Percentiles rank a stretch among this genome's conserved stretches.
These are phyloP conservation scores for Orthonychiurus folsomi DNA, from an alignment of 2,888 invertebrate species.

Conservation along the genomic window DNA sequence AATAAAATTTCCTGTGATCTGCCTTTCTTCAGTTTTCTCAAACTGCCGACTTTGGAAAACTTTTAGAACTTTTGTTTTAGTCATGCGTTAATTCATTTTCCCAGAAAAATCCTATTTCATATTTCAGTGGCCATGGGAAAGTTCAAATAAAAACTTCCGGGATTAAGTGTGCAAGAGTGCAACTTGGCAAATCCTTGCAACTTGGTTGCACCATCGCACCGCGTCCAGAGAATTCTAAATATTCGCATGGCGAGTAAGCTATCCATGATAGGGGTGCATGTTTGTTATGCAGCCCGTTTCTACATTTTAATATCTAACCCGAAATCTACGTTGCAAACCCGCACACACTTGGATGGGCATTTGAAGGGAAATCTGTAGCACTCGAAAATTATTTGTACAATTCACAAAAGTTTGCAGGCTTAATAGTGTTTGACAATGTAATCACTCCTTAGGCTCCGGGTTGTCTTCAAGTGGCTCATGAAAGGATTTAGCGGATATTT, in stretches of 20 bases:
- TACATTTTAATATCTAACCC: no score
- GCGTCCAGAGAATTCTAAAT: no score
- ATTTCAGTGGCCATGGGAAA: not conserved
- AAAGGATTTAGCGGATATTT: constrained; percentile 90
- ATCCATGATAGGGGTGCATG: not conserved
- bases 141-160: no score
- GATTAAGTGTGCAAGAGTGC: no score
- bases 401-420: not conserved
- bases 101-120: constrained; percentile 57
- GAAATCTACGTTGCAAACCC: not conserved
- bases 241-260: no score
- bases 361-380: not conserved
- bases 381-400: not conserved
- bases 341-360: not conserved
- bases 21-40: no score
- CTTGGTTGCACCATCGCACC: no score
- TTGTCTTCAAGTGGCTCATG: constrained; percentile 95
- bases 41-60: constrained; percentile 83
- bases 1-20: constrained; percentile 86
- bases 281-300: not conserved
- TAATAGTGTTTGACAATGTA: not conserved
- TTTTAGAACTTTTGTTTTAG: constrained; percentile 83
- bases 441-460: constrained; percentile 59
- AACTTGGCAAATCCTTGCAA: no score
- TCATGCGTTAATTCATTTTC: constrained; percentile 74